Base-by-base conservation (phyloP, 2,113 vertebrate genomes). In the Halichoerus grypus region DNA sequence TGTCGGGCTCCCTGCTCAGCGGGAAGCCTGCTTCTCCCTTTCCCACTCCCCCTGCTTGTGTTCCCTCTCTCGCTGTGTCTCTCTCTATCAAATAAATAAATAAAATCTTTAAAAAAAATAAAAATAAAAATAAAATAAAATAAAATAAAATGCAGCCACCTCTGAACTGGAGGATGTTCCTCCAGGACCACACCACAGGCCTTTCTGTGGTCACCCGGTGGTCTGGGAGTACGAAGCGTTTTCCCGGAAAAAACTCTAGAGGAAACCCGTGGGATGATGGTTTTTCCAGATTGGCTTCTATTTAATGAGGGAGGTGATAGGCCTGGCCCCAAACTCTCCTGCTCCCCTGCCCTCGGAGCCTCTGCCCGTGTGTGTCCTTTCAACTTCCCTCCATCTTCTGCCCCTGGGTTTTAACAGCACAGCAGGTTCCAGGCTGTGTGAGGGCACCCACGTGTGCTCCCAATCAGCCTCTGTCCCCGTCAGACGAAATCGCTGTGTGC, bases 141-240 rank as follows among this genome's bases (percentile, higher is more conserved):
- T 46, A 46, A 46, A 46, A 46, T 46, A 46, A 46, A 46, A 46
- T 46, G 39, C 28, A 11, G 26, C 7, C 53, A 12, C 42, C 51
- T 67, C 55, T 11, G 12, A 26, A 22, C 22, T 7, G 61, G 22
- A 31, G 33, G 71, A 1, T 24, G 0, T 14, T 11, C 69, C 28
- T 46, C 42, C 12, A 13, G 57, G 55, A 5, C 33, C 53, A 3
- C 36, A 46, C 14, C 11, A 4, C 22, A 13, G 21, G 7, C 28
- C 4, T 7, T 46, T 14, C 7, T 4, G 22, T 19, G 5, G 10
- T 1, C 21, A 1, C 22, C 11, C 0, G 0, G 1, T 13, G 11
- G 28, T 5, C 22, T 12, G 8, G n/a, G 67, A 8, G 14, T 7
- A 0, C 15, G 5, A 28, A 65, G 67, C 8, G 7, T 7, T 4